Evolutionary conservation across 2,888 invertebrate species (phyloP).

Genomic region (Trichogramma evanescens): DNA sequence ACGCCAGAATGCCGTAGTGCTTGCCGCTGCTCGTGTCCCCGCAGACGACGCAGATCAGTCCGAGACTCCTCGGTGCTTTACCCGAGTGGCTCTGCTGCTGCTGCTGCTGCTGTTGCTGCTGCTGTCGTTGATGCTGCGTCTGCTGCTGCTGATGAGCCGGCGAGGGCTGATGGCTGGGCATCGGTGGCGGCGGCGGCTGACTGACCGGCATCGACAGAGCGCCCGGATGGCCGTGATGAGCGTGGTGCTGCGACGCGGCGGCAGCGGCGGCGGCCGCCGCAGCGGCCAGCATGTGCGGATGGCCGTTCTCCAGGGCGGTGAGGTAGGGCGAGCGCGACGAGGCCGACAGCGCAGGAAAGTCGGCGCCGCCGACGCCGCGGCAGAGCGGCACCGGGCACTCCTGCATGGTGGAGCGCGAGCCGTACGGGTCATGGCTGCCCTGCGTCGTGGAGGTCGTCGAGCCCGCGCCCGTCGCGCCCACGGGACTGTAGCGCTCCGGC

Average conservation of each 20-base stretch:
- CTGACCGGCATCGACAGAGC: slow-evolving; percentile 29
- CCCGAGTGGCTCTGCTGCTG: slow-evolving; percentile 35
- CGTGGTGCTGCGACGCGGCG: slow-evolving; percentile 9
- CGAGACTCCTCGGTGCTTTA: slow-evolving; percentile 54
- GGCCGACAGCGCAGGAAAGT: slow-evolving; percentile 36
- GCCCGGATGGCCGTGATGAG: slow-evolving; percentile 6
- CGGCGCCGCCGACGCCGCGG: slow-evolving; percentile 24
- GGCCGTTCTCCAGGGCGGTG: slow-evolving; percentile 43
- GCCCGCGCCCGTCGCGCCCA: slow-evolving; percentile 41
- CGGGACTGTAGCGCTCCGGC: slow-evolving; percentile 44
- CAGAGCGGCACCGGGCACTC: slow-evolving; percentile 44
- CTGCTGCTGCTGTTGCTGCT: slow-evolving; percentile 23
- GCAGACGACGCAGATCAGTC: slow-evolving; percentile 90
- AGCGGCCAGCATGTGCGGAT: slow-evolving; percentile 37
- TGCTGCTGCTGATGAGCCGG: slow-evolving; percentile 34
- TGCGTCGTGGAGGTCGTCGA: neutral
- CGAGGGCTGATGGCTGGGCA: slow-evolving; percentile 28
- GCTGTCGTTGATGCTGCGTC: slow-evolving; percentile 32
- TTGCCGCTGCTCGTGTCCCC: slow-evolving; percentile 96
- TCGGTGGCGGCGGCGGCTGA: slow-evolving; percentile 31
- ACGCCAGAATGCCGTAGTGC: slow-evolving; percentile 95
- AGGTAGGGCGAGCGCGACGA: slow-evolving; percentile 42
- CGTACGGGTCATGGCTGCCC: slow-evolving; percentile 32
- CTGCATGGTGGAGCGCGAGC: slow-evolving; percentile 38
- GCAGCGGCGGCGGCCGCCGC: slow-evolving; percentile 19